phyloP scores from a whole-genome alignment of 2,113 vertebrate species.

The Leptodactylus fuscus region DNA sequence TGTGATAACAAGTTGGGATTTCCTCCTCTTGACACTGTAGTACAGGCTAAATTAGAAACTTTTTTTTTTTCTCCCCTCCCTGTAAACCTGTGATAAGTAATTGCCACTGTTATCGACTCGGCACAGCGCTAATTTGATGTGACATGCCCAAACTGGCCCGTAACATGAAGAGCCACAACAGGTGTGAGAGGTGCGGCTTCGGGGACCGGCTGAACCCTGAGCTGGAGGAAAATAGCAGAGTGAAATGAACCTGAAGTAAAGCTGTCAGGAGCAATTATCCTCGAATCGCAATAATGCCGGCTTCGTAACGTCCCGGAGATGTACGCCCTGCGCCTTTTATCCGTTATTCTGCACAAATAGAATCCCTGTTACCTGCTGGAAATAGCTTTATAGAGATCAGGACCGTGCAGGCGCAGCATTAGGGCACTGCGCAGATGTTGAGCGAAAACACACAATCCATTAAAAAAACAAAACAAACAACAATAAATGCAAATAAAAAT shows the following conservation, averaged over 20 bases:
- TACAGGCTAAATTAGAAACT: constrained; percentile 81
- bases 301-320: constrained; percentile 73
- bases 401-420: background rate
- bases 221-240: constrained; percentile 84
- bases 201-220: constrained; percentile 79
- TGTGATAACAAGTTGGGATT: constrained; percentile 80
- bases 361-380: constrained; percentile 38
- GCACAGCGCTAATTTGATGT: constrained; percentile 81
- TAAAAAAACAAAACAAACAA: too few relatives aligned
- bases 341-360: constrained; percentile 22
- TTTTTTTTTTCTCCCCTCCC: constrained; percentile 63
- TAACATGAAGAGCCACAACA: constrained; percentile 84
- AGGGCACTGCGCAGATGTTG: too few relatives aligned
- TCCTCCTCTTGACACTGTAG: constrained; percentile 79
- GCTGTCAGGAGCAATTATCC: constrained; percentile 98
- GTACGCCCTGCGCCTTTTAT: constrained; percentile 44
- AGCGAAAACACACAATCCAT: too few relatives aligned
- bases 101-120: constrained; percentile 79
- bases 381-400: background rate
- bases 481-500: too few relatives aligned
- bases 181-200: constrained; percentile 85
- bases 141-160: constrained; percentile 78
- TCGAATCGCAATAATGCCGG: constrained; percentile 71
- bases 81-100: constrained; percentile 84
- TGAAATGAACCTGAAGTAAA: constrained; percentile 91